phyloP scores from a whole-genome alignment of 1,140 invertebrate genomes.

The Drosophila tani region DNA sequence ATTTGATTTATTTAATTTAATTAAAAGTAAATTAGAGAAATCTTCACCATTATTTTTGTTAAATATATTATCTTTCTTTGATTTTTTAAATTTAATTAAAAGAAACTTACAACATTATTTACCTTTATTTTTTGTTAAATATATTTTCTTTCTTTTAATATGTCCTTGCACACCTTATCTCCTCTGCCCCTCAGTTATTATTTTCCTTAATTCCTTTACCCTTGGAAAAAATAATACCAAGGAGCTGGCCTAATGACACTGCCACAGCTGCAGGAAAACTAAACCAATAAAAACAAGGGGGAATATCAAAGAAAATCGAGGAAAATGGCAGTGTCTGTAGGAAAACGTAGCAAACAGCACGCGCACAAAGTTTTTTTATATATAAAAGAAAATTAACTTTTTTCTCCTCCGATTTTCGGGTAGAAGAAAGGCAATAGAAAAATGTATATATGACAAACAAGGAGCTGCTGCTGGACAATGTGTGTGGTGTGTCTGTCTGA shows the following conservation, averaged over 20 bases:
- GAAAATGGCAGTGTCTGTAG: constrained; percentile 30
- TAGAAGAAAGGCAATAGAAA: constrained; percentile 45
- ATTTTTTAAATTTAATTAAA: not conserved
- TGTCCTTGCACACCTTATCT: too few species aligned
- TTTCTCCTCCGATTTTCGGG: constrained; percentile 11
- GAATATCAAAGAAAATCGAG: not conserved
- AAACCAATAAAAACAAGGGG: constrained; percentile 47
- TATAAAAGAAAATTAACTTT: constrained; percentile 61
- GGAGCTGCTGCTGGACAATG: constrained; percentile 33
- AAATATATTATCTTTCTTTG: not conserved
- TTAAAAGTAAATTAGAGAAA: not conserved
- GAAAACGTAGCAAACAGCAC: constrained; percentile 62
- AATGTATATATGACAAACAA: constrained; percentile 27
- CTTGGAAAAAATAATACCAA: constrained; percentile 7
- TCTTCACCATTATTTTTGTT: not conserved
- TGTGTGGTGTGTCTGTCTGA: not conserved
- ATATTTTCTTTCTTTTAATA: not conserved
- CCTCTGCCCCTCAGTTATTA: not conserved
- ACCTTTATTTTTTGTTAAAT: not conserved
- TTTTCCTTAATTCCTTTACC: not conserved
- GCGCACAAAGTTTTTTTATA: constrained; percentile 58
- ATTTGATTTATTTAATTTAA: not conserved
- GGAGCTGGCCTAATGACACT: constrained; percentile 40
- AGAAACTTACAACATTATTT: not conserved
- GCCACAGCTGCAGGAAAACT: constrained; percentile 53